Conservation (phyloP, 2,113 vertebrate genomes). For the Melanerpes aurifrons region DNA sequence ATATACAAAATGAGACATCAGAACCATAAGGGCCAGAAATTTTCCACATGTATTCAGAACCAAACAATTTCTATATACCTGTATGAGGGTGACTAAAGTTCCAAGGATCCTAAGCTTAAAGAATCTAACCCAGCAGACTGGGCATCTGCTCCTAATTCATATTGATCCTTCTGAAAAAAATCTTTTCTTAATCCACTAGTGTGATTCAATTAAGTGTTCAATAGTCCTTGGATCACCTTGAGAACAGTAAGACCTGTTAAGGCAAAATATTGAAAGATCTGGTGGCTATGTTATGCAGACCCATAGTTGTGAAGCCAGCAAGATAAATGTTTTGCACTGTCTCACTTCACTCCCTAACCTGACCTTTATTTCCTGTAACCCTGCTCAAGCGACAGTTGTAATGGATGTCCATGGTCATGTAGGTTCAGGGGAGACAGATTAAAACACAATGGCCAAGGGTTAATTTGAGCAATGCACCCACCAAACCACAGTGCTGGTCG, state of each 20-base stretch:
- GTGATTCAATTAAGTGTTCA: constrained; percentile 7
- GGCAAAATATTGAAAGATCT: background rate
- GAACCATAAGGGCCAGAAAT: background rate
- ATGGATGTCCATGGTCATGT: background rate
- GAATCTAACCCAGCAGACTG: background rate
- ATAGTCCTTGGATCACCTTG: background rate
- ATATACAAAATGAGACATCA: background rate
- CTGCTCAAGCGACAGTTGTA: background rate
- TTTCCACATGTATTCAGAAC: background rate
- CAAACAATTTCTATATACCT: background rate
- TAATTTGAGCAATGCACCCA: background rate
- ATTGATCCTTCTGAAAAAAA: constrained; percentile 18
- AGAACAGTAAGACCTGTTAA: background rate
- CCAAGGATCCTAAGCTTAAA: background rate
- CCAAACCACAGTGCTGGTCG: background rate
- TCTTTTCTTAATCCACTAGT: background rate
- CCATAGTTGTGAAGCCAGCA: background rate
- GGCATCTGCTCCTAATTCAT: background rate
- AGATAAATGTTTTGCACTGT: background rate
- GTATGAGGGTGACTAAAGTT: background rate
- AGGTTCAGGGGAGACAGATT: background rate
- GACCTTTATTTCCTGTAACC: background rate
- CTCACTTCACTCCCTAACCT: background rate
- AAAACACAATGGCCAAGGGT: background rate
- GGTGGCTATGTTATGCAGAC: background rate